Percentiles rank a stretch among this genome's conserved stretches.
These are phyloP conservation scores for Falco rusticolus DNA, from an alignment of 2,797 vertebrate species.

Conservation along the genomic window DNA sequence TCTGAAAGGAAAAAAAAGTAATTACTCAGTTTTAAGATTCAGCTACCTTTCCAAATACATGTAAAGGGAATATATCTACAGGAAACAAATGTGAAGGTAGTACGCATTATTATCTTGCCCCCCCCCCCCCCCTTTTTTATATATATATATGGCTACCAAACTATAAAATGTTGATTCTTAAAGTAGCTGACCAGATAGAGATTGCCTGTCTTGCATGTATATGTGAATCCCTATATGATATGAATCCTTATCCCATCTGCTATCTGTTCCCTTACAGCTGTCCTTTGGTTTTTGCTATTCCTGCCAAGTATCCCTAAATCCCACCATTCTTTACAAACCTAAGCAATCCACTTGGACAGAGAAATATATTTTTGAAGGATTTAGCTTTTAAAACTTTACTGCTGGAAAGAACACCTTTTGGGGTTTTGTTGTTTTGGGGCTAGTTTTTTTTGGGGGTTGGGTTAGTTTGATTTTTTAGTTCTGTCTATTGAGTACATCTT, in stretches of 20 bases:
- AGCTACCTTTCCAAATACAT: neutral
- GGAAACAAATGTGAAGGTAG: neutral
- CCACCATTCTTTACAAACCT: neutral
- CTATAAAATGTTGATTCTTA: neutral
- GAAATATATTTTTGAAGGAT: neutral
- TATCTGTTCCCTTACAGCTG: neutral
- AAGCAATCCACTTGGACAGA: neutral
- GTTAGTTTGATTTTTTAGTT: neutral
- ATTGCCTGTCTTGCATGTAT: no score
- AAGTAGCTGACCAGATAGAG: neutral
- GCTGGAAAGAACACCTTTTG: neutral
- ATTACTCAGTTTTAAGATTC: neutral
- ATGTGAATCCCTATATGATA: neutral
- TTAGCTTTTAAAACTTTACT: neutral
- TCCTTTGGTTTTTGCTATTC: neutral
- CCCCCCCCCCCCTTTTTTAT: neutral
- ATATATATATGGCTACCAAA: neutral
- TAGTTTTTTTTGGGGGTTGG: no score
- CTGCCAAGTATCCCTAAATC: neutral
- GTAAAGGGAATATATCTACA: neutral
- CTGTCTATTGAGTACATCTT: neutral
- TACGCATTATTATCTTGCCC: neutral
- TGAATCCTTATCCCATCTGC: neutral
- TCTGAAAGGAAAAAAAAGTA: constrained; percentile 7
- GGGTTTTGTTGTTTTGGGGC: neutral